Percentiles rank a stretch among this genome's conserved stretches.
Conservation (phyloP, 2,888 invertebrate genomes). For the Diplolepis rosae region DNA sequence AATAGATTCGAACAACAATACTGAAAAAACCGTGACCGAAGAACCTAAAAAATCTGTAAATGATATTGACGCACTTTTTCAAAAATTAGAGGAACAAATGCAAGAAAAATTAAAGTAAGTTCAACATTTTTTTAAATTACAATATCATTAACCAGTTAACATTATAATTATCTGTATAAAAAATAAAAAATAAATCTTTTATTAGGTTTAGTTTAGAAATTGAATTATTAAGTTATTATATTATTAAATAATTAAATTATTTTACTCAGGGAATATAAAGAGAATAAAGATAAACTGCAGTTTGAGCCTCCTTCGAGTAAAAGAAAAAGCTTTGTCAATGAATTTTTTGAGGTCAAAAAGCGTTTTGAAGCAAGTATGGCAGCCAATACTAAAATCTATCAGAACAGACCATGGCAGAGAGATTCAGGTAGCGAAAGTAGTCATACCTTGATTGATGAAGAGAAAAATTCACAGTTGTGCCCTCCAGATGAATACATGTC, state of each 20-base stretch:
- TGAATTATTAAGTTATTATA: neutral
- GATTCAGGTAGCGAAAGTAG: neutral
- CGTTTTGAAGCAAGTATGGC: neutral
- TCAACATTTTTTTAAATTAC: neutral
- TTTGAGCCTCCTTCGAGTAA: no score
- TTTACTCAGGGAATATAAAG: neutral
- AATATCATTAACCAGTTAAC: no score
- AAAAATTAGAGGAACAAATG: neutral
- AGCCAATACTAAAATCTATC: neutral
- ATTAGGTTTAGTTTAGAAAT: neutral
- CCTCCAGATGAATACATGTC: neutral
- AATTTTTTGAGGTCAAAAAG: neutral
- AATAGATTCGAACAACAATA: neutral
- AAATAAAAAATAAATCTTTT: neutral
- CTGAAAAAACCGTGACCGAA: neutral
- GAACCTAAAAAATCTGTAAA: neutral
- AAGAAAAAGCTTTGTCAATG: neutral
- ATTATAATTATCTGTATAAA: no score
- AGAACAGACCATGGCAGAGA: neutral
- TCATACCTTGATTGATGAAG: neutral
- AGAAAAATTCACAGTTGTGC: neutral
- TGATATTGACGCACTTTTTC: neutral
- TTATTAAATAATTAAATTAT: neutral
- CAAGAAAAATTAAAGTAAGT: neutral
- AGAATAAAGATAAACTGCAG: neutral